phyloP scores from a whole-genome alignment of 1,140 invertebrate species.

The Drosophila santomea region DNA sequence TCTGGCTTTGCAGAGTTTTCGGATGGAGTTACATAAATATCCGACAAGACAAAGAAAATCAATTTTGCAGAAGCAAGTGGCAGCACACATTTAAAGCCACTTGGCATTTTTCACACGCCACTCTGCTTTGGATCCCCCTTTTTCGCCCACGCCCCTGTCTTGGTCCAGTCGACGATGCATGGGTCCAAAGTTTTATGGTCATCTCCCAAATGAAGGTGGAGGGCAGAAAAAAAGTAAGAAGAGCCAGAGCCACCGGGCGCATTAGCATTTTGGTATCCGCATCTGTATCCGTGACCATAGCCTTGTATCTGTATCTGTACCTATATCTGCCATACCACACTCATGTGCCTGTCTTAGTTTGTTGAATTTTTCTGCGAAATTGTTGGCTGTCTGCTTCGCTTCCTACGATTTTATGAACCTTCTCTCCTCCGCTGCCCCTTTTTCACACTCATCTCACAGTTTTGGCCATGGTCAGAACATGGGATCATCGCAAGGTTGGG shows the following conservation, averaged over 20 bases:
- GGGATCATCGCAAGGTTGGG: constrained; percentile 39
- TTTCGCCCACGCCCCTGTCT: background rate
- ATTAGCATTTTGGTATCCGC: constrained; percentile 67
- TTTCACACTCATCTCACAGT: constrained; percentile 27
- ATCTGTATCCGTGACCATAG: constrained; percentile 56
- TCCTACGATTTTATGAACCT: constrained; percentile 35
- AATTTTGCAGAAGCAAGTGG: constrained; percentile 33
- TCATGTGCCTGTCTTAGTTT: constrained; percentile 11
- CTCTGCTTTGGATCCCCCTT: background rate
- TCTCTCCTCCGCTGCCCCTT: background rate
- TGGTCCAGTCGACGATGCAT: constrained; percentile 46
- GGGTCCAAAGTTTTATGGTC: constrained; percentile 54
- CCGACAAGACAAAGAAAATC: constrained; percentile 41
- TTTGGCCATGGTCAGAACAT: constrained; percentile 34
- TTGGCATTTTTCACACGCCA: constrained; percentile 61
- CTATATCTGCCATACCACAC: constrained; percentile 17
- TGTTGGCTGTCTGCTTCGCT: constrained; percentile 48
- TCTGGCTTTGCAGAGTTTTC: background rate
- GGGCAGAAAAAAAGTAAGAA: background rate
- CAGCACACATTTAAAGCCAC: constrained; percentile 14
- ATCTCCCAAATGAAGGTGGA: constrained; percentile 53
- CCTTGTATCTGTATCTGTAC: constrained; percentile 31
- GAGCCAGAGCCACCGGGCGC: constrained; percentile 15
- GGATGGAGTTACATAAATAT: constrained; percentile 1
- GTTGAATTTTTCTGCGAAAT: constrained; percentile 57